Evolutionary conservation across 2,888 invertebrate species (phyloP), one percentile per base, ranked within the genome.

Genomic region (Petrolisthes cinctipes): DNA sequence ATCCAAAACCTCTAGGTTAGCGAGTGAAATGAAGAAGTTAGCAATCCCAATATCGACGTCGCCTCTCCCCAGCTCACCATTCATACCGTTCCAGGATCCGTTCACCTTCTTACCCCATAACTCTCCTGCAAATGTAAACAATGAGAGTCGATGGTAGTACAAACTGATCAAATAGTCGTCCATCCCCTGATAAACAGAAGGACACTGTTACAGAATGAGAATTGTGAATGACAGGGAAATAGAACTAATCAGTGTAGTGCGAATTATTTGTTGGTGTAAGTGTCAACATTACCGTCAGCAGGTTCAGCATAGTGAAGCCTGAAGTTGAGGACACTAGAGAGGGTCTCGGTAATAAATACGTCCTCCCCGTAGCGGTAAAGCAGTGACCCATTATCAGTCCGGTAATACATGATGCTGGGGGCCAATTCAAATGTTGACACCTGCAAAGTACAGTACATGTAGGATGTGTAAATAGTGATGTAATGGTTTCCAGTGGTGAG

Each of bases 321-420:
- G 79, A 87, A 87, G 66, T 87, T 83, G 23, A 87, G 83, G 11
- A 54, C 80, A 9, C n/a, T 6, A 14, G 83, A 83, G 7, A 83
- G 53, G 20, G 87, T 82, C 61, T 23, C 66, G 20, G 78, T 53
- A 20, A 87, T 66, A 51, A 76, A 57, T 9, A 87, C 51, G 4
- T 87, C 87, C 56, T 78, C 56, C 57, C 87, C 87, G 56, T 76
- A 87, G n/a, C 68, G 61, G 11, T 23, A 73, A 6, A 53, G 66
- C 11, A 75, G 53, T 9, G 71, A 14, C 5, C 87, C 87, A 17
- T n/a, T 53, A 5, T n/a, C 56, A 56, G 54, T 66, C 9, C 56
- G 57, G n/a, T 73, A 54, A 71, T 68, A 87, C 11, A 87, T 78
- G 51, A 87, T 82, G 68, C 87, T 87, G 6, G 87, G 87, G 51